Evolutionary conservation across 1,140 invertebrate species (phyloP), one percentile per base, ranked within the genome.

Genomic region (Arion vulgaris): DNA sequence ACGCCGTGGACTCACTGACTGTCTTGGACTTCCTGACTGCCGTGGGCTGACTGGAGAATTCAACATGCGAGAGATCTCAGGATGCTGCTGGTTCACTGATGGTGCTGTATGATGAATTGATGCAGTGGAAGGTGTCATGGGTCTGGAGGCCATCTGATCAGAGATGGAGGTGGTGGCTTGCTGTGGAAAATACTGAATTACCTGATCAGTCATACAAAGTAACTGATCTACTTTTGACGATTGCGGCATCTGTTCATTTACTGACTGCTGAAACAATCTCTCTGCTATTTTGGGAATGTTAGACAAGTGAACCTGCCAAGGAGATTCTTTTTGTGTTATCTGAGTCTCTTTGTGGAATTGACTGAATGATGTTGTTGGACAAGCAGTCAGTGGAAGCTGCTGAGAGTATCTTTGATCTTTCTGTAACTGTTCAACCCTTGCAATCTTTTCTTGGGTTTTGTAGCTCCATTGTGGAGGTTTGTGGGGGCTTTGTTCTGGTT

Each of bases 221-320:
- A 41, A 2, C 23, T 41, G 71, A 2, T 73, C 71, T 49, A n/a
- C 1, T 19, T n/a, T 73, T 7, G 26, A 39, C 75, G 34, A 26
- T 51, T 77, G 75, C 38, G 38, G 26, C 51, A 68, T 32, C n/a
- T 79, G 76, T 32, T 80, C 78, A 45, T 38, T 49, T 38, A n/a
- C 39, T 69, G 78, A 49, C 62, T 51, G 34, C 53, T 80, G 78
- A 4, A 80, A 32, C 78, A 80, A 32, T 41, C 68, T 36, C 28
- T 80, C 78, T 32, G 78, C 28, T 49, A 80, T 45, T 51, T 80
- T 80, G 19, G 78, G 78, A 62, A 45, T 76, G 74, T 57, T 76
- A 39, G 74, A 28, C 1, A n/a, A 39, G 1, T 53, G 41, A 73
- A n/a, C 38, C 28, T 26, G 36, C 38, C 38, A 41, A 28, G 41